Evolutionary conservation across 2,797 vertebrate species (phyloP).

Genomic region (Eospalax fontanierii): DNA sequence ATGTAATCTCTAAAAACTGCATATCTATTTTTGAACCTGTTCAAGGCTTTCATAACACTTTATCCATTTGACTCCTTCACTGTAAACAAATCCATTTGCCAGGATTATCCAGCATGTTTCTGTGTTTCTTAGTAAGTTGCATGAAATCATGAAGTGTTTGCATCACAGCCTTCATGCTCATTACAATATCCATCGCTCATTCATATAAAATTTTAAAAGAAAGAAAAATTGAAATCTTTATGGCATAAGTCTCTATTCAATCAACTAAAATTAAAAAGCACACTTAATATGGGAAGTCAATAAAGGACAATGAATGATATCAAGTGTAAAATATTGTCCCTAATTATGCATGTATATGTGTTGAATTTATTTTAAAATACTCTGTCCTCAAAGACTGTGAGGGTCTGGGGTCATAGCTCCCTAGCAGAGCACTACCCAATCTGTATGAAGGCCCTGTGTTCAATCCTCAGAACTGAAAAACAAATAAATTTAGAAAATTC

Average conservation of each 20-base stretch:
- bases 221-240: slow-evolving; percentile 23
- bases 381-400: not conserved
- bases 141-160: slow-evolving; percentile 26
- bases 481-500: not conserved
- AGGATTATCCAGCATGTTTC: not conserved
- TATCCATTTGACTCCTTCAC: not conserved
- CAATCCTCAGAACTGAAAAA: not conserved
- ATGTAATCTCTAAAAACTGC: slow-evolving; percentile 30
- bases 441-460: not conserved
- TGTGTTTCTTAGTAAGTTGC: not conserved
- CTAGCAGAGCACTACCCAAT: no score
- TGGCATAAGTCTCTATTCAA: not conserved
- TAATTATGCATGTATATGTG: not conserved
- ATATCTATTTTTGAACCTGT: slow-evolving; percentile 42
- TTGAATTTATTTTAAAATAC: slow-evolving; percentile 26
- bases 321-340: not conserved
- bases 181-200: slow-evolving; percentile 14
- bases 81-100: slow-evolving; percentile 30
- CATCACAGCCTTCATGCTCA: not conserved
- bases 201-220: slow-evolving; percentile 27
- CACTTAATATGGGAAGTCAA: not conserved
- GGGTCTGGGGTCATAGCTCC: not conserved
- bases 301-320: not conserved
- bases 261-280: not conserved
- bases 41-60: not conserved